phyloP scores from a whole-genome alignment of 2,797 vertebrate species.

The Adrianichthys oophorus region DNA sequence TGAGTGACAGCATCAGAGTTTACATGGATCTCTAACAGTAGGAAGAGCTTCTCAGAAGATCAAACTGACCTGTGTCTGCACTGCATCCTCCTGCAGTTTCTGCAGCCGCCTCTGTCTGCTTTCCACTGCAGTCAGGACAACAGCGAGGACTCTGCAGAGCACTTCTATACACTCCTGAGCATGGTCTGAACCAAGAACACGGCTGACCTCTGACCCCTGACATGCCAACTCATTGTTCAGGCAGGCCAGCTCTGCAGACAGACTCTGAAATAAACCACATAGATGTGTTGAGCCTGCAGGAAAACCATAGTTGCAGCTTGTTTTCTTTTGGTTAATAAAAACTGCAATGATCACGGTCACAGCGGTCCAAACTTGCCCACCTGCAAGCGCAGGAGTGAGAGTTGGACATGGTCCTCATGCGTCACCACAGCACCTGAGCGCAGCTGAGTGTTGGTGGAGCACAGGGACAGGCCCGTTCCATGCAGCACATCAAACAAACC shows the following conservation, averaged over 20 bases:
- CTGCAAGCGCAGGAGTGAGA: slow-evolving; percentile 77
- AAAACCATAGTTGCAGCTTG: no score
- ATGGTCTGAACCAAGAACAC: slow-evolving; percentile 49
- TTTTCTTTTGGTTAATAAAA: no score
- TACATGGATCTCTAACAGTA: no score
- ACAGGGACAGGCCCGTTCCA: slow-evolving; percentile 76
- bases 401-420: slow-evolving; percentile 61
- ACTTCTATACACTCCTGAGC: slow-evolving; percentile 73
- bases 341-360: background rate
- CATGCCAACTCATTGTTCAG: slow-evolving; percentile 75
- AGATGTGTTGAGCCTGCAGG: no score
- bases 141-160: slow-evolving; percentile 70
- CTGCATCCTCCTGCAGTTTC: slow-evolving; percentile 69
- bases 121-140: slow-evolving; percentile 63
- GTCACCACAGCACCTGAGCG: slow-evolving; percentile 50
- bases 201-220: slow-evolving; percentile 75
- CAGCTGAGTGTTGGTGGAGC: slow-evolving; percentile 76
- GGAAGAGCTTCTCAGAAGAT: no score
- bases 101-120: slow-evolving; percentile 75
- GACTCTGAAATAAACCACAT: slow-evolving; percentile 65
- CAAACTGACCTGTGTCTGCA: slow-evolving; percentile 78
- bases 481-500: slow-evolving; percentile 82
- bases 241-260: slow-evolving; percentile 78
- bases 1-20: no score
- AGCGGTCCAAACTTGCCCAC: slow-evolving; percentile 52